Base-by-base conservation (phyloP, 2,797 vertebrate genomes). In the Poeciliopsis gracilis region DNA sequence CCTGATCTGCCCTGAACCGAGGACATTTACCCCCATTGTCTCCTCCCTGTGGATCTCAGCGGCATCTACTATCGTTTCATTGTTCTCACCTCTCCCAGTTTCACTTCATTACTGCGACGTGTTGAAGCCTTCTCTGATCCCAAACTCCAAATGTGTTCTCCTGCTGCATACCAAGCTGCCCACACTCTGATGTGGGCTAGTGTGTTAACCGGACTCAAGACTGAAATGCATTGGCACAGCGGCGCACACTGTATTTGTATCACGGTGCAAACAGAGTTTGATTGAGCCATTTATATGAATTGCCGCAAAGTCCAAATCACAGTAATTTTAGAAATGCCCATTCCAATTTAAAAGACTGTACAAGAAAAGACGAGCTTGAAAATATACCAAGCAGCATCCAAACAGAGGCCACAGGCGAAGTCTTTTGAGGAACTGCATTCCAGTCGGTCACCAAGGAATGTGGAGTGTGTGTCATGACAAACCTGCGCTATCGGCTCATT, bases 381-480 rank as follows among this genome's bases (percentile, higher is more conserved):
- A 94, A 92, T 87, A 87, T 80, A 87, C 84, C 87, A 80, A 84
- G 82, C 87, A 78, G 47, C 80, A 89, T 91, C 88, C 82, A 61
- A 79, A 84, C 77, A 71, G 82, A 92, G 94, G 91, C 92, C 92
- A 94, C 92, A 94, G 93, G 90, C 91, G 85, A 94, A 94, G 92
- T 72, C 89, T 88, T 87, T 90, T 73, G 79, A 91, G 77, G 86
- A 84, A 91, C 84, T 77, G 81, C 91, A 94, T 94, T 92, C 93
- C 91, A 3, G 57, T 76, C 66, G 92, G 91, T 91, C 88, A 81
- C 77, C 77, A 38, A 84, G 91, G 93, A 94, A 95, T 94, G 91
- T 86, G 83, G 83, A 85, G 86, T 10, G 67, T 80, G 77, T 88
- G 88, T 90, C 91, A 90, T 77, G 66, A 88, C 84, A 90, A 90